A percentile compares a stretch with the other conserved stretches of the same genome.
Conservation (phyloP, 2,888 invertebrate genomes). For the Apantesis nais region DNA sequence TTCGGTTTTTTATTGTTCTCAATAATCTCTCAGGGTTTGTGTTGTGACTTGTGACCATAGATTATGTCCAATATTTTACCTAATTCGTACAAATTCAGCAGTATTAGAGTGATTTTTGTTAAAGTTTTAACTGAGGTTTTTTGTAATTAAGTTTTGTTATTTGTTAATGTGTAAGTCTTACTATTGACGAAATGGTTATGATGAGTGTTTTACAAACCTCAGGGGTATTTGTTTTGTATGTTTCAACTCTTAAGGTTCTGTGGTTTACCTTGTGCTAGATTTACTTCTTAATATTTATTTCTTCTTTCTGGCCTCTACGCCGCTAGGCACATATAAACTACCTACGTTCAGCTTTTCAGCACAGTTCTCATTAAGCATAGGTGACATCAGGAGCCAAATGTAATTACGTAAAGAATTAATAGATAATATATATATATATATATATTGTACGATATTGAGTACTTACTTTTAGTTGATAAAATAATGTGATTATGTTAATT, state of each 20-base stretch:
- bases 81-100: constrained; percentile 85
- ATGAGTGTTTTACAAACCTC: constrained; percentile 51
- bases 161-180: constrained; percentile 72
- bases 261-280: constrained; percentile 46
- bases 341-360: constrained; percentile 53
- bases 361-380: constrained; percentile 59
- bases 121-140: constrained; percentile 82
- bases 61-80: constrained; percentile 75
- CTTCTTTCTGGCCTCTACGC: constrained; percentile 30
- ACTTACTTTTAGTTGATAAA: constrained; percentile 76
- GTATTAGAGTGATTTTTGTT: constrained; percentile 86
- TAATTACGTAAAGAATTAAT: constrained; percentile 74
- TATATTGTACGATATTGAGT: constrained; percentile 68
- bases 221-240: constrained; percentile 48
- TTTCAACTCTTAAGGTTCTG: constrained; percentile 47
- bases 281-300: constrained; percentile 43
- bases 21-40: constrained; percentile 43
- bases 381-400: constrained; percentile 79
- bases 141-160: constrained; percentile 83
- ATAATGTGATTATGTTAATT: constrained; percentile 73
- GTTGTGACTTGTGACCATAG: constrained; percentile 71
- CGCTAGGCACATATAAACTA: constrained; percentile 36
- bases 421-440: constrained; percentile 67
- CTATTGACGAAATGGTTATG: constrained; percentile 61
- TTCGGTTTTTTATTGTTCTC: constrained; percentile 30